These are phyloP conservation scores for Drosophila arawakana DNA, from an alignment of 1,140 invertebrate species.

Conservation along the genomic window DNA sequence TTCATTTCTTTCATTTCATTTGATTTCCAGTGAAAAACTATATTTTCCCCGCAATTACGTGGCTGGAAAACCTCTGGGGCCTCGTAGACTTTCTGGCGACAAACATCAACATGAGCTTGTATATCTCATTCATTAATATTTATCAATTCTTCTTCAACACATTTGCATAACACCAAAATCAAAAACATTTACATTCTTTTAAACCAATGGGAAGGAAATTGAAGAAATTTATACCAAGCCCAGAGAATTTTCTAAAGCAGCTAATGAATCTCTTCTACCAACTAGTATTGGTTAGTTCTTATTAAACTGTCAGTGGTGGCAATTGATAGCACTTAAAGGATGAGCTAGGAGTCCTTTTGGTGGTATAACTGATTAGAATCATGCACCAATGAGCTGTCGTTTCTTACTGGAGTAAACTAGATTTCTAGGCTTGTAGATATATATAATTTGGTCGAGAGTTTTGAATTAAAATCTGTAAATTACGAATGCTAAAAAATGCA, in stretches of 20 bases:
- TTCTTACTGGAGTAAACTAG: too few species aligned
- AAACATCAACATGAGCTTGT: constrained; percentile 43
- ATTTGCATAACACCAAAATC: constrained; percentile 47
- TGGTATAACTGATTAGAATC: too few species aligned
- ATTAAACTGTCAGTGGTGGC: background rate
- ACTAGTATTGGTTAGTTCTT: background rate
- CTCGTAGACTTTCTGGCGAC: constrained; percentile 69
- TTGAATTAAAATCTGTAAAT: too few species aligned
- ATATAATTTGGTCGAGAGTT: too few species aligned
- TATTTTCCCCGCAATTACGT: constrained; percentile 23
- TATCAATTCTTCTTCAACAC: constrained; percentile 18
- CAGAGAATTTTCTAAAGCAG: background rate
- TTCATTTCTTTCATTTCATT: constrained; percentile 12
- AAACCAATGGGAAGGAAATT: background rate
- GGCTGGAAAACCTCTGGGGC: constrained; percentile 6
- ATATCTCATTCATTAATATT: constrained; percentile 50
- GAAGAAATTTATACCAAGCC: background rate
- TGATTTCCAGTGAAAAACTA: constrained; percentile 44
- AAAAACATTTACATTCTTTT: constrained; percentile 20
- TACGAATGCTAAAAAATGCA: too few species aligned
- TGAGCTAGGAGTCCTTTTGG: too few species aligned
- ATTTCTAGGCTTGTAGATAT: too few species aligned
- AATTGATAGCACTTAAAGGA: background rate
- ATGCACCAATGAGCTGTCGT: too few species aligned
- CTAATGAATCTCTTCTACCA: constrained; percentile 1